Evolutionary conservation across 2,113 vertebrate species (phyloP), one percentile per base, ranked within the genome.

Genomic region (Puma concolor): DNA sequence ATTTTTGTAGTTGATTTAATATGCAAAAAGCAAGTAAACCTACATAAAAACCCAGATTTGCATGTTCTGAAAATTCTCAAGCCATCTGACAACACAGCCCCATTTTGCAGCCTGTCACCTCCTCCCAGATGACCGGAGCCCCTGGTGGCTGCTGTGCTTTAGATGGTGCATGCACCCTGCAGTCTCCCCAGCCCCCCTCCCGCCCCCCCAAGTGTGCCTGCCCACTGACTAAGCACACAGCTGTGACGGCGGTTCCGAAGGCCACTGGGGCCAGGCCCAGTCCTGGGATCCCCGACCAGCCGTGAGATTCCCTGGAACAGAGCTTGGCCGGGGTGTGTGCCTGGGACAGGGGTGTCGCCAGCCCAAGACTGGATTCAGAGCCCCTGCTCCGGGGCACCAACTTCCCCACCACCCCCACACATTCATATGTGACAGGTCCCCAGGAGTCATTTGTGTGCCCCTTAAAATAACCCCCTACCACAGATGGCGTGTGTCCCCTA

Each of bases 131-230:
- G 1, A 1, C 14, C 4, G 25, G 21, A 29, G 29, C 44, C 67
- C 0, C 48, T 0, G 16, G 38, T 0, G 1, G 5, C 79, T 0
- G 27, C 17, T 12, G 5, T 52, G 19, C 27, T 67, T 4, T 10
- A 11, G 76, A 23, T 2, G 17, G 15, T 3, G 8, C n/a, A 0
- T 1, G 4, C 5, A 3, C 33, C 48, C 44, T 27, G 17, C 48
- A 0, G 36, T 1, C 4, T 5, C 1, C 7, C 63, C 10, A 13
- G 17, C 33, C 4, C 33, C 25, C 33, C 12, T 14, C 29, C 19
- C 23, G 16, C 31, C 23, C 41, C 38, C 33, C 89, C 54, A 25
- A 16, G 13, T 4, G 10, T 36, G 52, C 19, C 69, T 23, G 2
- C 52, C 64, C 57, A 1, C n/a, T 11, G 33, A 69, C 14, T 2